Evolutionary conservation across 2,113 vertebrate species (phyloP), one percentile per base, ranked within the genome.

Genomic region (Platysteira castanea): DNA sequence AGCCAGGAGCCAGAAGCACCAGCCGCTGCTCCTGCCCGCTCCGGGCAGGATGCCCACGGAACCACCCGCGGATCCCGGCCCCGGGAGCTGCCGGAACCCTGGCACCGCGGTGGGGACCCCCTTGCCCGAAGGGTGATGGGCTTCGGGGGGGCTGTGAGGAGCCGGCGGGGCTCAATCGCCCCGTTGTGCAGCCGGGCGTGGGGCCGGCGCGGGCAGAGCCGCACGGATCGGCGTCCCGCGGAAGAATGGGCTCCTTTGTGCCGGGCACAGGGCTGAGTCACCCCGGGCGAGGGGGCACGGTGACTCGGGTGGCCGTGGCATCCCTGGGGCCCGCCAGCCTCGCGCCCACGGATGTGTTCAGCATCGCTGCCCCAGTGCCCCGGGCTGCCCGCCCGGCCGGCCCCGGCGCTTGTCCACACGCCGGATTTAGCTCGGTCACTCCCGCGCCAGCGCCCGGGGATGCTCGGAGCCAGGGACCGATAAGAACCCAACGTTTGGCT

Each of bases 221-320:
- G 60, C 59, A 21, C 22, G 1, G 61, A 70, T 56, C 31, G 44
- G 33, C 44, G 9, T 7, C 11, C 2, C 0, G 87, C 26, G 0
- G 3, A 56, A 93, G 90, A 91, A 93, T 56, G 88, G 68, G 73
- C 22, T 71, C 73, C 81, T 93, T 81, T 31, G 5, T 84, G 39
- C 35, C 6, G 2, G 13, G 53, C 71, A 20, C 71, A 87, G 81
- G 63, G 76, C 93, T 93, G 91, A 93, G 81, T 95, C 93, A 96
- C 77, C 9, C 23, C 18, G 2, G 80, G n/a, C 15, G 5, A 37
- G 50, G 70, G 80, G 50, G 39, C 10, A 0, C 26, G 39, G 39
- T 53, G 86, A 59, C 83, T 21, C 17, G 23, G 46, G 15, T 3
- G n/a, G 57, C 44, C 50, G 1, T 8, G 10, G 61, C 78, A 60